These are phyloP conservation scores for Hozukius guyotensis DNA, from an alignment of 2,797 vertebrate genomes.

Conservation along the genomic window DNA sequence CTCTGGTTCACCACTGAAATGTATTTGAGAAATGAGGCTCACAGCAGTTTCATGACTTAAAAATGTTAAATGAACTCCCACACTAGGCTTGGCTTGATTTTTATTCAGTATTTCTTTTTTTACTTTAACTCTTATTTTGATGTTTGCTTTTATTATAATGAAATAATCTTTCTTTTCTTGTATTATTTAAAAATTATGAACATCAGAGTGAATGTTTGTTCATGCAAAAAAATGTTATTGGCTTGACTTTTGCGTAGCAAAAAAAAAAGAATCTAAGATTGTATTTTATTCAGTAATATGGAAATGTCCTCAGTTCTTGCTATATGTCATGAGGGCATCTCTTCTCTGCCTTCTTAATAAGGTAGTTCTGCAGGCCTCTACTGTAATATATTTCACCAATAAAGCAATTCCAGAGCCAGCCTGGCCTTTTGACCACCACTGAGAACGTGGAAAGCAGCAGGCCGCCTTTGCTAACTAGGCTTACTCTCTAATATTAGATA, in stretches of 20 bases:
- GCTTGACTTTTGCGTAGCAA: slow-evolving; percentile 62
- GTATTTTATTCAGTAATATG: slow-evolving; percentile 81
- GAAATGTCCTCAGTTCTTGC: slow-evolving; percentile 75
- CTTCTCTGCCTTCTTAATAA: slow-evolving; percentile 84
- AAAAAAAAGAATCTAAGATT: slow-evolving; percentile 58
- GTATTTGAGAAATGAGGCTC: neutral
- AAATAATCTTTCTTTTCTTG: neutral
- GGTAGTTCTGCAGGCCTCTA: slow-evolving; percentile 80
- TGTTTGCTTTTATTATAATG: neutral
- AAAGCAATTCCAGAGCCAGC: slow-evolving; percentile 80
- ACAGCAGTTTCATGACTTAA: neutral
- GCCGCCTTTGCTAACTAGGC: slow-evolving; percentile 83
- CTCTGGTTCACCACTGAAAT: neutral
- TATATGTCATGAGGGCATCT: slow-evolving; percentile 77
- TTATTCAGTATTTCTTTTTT: neutral
- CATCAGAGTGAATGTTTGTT: slow-evolving; percentile 46
- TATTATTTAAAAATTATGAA: slow-evolving; percentile 34
- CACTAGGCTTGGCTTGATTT: neutral
- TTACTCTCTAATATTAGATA: slow-evolving; percentile 89
- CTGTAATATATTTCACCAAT: slow-evolving; percentile 87
- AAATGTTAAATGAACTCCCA: neutral
- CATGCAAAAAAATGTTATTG: slow-evolving; percentile 49
- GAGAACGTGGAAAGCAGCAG: slow-evolving; percentile 78
- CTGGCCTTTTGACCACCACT: slow-evolving; percentile 76
- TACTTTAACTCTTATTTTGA: neutral